A percentile compares a stretch with the other conserved stretches of the same genome.
phyloP scores from a whole-genome alignment of 2,888 invertebrate genomes.

The Metellina segmentata region DNA sequence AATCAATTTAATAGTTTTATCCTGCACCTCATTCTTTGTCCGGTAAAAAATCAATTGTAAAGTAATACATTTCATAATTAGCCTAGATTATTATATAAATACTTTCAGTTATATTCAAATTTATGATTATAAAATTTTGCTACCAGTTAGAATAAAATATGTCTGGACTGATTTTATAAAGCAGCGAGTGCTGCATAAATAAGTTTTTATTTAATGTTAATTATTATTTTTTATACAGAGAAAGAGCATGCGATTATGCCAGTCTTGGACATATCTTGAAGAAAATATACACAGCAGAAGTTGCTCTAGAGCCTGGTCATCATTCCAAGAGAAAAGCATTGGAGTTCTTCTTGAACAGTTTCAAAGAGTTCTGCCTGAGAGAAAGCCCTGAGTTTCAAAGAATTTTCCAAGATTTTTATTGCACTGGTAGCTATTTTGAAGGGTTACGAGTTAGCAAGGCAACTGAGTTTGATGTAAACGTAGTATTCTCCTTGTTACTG shows the following conservation, averaged over 20 bases:
- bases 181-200: not conserved
- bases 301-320: conserved; percentile 46
- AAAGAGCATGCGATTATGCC: not conserved
- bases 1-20: too few species aligned
- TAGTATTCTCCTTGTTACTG: conserved; percentile 64
- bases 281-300: conserved; percentile 48
- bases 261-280: conserved; percentile 28
- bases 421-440: conserved; percentile 77
- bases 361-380: conserved; percentile 24
- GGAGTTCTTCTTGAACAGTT: conserved; percentile 16
- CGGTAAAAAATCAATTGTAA: too few species aligned
- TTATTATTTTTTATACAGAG: conserved; percentile 17
- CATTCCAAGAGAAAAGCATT: conserved; percentile 28
- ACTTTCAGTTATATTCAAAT: too few species aligned
- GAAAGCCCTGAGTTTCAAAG: conserved; percentile 55
- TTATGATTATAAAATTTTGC: too few species aligned
- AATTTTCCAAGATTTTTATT: conserved; percentile 70
- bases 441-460: conserved; percentile 74
- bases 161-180: not conserved
- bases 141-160: too few species aligned
- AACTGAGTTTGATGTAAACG: conserved; percentile 78
- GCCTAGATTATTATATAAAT: too few species aligned
- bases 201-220: not conserved
- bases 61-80: too few species aligned
- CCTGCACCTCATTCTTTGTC: too few species aligned